These are phyloP conservation scores for Nesogale talazaci DNA, from an alignment of 2,113 vertebrate species.

Conservation along the genomic window DNA sequence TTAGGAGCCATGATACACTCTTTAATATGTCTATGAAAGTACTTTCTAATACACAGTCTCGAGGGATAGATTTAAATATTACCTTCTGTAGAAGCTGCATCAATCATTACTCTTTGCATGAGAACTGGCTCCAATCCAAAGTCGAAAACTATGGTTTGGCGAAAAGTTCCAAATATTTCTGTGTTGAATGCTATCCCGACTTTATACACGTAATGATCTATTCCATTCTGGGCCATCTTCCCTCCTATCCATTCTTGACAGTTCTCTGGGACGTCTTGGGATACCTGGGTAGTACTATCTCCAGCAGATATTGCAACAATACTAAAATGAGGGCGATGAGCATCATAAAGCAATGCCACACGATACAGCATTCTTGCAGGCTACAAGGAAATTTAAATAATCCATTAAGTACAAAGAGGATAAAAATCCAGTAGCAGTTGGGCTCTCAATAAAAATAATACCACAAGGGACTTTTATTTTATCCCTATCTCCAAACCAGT, in stretches of 20 bases:
- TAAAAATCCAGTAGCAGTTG: conserved; percentile 63
- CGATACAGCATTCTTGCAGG: conserved; percentile 95
- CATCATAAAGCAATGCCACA: conserved; percentile 97
- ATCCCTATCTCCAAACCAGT: conserved; percentile 60
- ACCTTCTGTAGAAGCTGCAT: conserved; percentile 99
- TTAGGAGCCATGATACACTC: conserved; percentile 42
- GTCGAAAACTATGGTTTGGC: conserved; percentile 98
- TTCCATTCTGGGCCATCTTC: conserved; percentile 92
- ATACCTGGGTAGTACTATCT: conserved; percentile 90
- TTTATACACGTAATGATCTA: conserved; percentile 97
- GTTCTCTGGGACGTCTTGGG: conserved; percentile 91
- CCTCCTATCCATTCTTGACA: conserved; percentile 98
- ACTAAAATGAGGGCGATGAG: conserved; percentile 98
- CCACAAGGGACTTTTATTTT: conserved; percentile 59
- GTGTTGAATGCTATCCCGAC: conserved; percentile 97
- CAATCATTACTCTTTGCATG: conserved; percentile 99
- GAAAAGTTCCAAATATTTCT: conserved; percentile 99
- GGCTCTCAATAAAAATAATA: conserved; percentile 70
- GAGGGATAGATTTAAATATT: conserved; percentile 74
- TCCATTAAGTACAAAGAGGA: conserved; percentile 68
- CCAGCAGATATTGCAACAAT: conserved; percentile 94
- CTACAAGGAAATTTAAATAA: conserved; percentile 84
- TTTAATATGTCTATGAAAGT: conserved; percentile 43
- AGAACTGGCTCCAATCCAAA: conserved; percentile 98
- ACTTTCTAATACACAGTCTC: conserved; percentile 62